Evolutionary conservation across 2,113 vertebrate species (phyloP).

Genomic region (Euleptes europaea): DNA sequence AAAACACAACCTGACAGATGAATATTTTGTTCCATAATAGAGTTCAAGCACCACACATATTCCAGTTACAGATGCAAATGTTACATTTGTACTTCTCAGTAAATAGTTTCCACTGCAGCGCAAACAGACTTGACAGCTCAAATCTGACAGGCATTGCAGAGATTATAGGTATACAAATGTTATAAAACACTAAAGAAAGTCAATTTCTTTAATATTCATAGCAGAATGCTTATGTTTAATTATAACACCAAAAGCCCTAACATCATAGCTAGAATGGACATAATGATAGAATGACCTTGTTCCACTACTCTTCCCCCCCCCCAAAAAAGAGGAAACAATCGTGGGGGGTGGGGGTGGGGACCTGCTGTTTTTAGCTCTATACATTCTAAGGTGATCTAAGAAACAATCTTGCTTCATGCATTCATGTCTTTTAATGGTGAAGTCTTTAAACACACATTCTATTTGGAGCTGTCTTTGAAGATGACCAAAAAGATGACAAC

Average conservation of each 20-base stretch:
- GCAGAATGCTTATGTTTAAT: slow-evolving; percentile 42
- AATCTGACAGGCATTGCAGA: slow-evolving; percentile 47
- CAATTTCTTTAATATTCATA: slow-evolving; percentile 53
- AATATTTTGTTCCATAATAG: slow-evolving; percentile 49
- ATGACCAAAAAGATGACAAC: too few species aligned
- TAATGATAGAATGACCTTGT: slow-evolving; percentile 15
- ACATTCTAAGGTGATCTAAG: not conserved
- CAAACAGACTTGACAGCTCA: slow-evolving; percentile 60
- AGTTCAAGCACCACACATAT: slow-evolving; percentile 32
- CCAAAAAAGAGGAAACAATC: not conserved
- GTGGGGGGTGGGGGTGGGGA: not conserved
- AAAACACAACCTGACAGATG: slow-evolving; percentile 1
- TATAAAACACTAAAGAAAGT: slow-evolving; percentile 31
- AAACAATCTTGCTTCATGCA: too few species aligned
- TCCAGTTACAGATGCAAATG: slow-evolving; percentile 56
- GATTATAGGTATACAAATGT: slow-evolving; percentile 55
- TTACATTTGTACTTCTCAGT: slow-evolving; percentile 57
- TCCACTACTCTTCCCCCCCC: too few species aligned
- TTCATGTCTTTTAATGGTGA: too few species aligned
- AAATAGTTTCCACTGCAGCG: slow-evolving; percentile 59
- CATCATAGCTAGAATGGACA: slow-evolving; percentile 10
- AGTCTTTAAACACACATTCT: too few species aligned
- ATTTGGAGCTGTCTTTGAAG: too few species aligned
- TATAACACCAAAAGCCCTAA: slow-evolving; percentile 24
- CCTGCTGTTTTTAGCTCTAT: not conserved